phyloP scores from a whole-genome alignment of 2,797 vertebrate species.

The Fundulus diaphanus region DNA sequence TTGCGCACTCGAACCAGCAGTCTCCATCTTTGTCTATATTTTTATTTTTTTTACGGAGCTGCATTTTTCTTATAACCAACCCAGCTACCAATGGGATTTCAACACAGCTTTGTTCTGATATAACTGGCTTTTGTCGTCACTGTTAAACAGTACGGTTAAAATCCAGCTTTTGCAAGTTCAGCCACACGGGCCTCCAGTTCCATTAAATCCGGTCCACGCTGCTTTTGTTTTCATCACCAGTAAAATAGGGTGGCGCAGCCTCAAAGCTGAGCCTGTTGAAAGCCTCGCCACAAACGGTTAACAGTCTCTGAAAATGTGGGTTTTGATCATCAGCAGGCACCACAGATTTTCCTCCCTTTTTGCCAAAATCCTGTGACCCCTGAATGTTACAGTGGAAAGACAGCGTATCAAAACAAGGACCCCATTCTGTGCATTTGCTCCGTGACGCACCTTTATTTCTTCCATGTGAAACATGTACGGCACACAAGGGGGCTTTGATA shows the following conservation, averaged over 20 bases:
- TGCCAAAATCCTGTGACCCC: constrained; percentile 67
- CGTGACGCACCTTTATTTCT: constrained; percentile 74
- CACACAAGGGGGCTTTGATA: constrained; percentile 49
- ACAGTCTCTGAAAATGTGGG: constrained; percentile 54
- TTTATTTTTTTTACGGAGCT: background rate
- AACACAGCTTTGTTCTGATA: background rate
- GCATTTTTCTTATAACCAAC: background rate
- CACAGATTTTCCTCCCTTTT: constrained; percentile 63
- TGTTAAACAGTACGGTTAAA: background rate
- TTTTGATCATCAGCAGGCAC: constrained; percentile 74
- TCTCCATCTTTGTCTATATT: background rate
- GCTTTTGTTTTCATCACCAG: constrained; percentile 25
- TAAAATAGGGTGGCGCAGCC: constrained; percentile 3
- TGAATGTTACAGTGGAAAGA: constrained; percentile 66
- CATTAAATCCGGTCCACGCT: background rate
- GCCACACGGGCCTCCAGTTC: background rate
- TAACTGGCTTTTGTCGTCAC: background rate
- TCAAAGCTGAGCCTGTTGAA: constrained; percentile 31
- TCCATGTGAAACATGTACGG: constrained; percentile 68
- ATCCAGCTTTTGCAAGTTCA: background rate
- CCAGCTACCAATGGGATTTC: background rate
- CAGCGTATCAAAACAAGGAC: constrained; percentile 64
- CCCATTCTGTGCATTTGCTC: constrained; percentile 52
- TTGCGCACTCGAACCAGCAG: too few relatives aligned
- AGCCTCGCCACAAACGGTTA: constrained; percentile 52